Evolutionary conservation across 2,888 invertebrate genomes (phyloP).

Genomic region (Coenonympha glycerion): DNA sequence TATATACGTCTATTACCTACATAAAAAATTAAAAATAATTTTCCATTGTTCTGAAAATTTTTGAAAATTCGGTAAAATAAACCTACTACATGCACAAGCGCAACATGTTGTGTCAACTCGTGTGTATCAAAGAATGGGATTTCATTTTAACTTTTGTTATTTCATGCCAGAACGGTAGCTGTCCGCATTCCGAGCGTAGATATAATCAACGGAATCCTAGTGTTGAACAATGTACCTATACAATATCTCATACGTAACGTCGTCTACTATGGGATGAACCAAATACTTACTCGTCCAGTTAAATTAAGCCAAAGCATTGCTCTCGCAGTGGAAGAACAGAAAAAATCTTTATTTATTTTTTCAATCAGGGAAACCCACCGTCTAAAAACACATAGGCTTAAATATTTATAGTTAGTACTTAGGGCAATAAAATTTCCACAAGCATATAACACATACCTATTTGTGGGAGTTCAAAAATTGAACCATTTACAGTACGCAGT

Average conservation of each 20-base stretch:
- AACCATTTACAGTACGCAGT: no score
- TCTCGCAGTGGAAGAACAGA: neutral
- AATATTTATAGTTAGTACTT: no score
- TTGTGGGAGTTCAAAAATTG: no score
- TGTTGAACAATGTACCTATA: conserved; percentile 43
- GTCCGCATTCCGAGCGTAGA: conserved; percentile 26
- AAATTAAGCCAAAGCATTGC: conserved; percentile 18
- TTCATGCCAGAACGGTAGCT: conserved; percentile 13
- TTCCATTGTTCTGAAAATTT: no score
- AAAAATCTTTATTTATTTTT: neutral
- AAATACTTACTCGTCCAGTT: conserved; percentile 11
- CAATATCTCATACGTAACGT: conserved; percentile 43
- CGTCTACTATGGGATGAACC: neutral
- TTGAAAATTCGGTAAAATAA: neutral
- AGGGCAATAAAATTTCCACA: no score
- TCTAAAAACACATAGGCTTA: no score
- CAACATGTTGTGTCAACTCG: neutral
- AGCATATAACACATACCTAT: no score
- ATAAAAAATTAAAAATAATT: no score
- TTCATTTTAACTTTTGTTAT: conserved; percentile 10
- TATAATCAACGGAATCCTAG: conserved; percentile 33
- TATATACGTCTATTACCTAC: no score
- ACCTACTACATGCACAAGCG: no score
- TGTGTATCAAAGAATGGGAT: neutral
- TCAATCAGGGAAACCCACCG: no score